phyloP scores from a whole-genome alignment of 2,888 invertebrate species.

The Creontiades dilutus region DNA sequence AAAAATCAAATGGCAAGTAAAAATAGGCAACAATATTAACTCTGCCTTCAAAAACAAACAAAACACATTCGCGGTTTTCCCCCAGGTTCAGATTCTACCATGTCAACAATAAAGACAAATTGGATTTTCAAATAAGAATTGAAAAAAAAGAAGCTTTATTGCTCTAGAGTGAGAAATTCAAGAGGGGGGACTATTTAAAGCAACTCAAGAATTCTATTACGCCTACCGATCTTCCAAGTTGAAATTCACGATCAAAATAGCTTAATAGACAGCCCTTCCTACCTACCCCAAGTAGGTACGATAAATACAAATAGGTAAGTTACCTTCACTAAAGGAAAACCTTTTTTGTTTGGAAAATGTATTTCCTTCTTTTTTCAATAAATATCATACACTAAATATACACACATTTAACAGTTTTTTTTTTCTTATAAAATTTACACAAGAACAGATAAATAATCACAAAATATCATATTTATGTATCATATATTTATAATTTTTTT shows the following conservation, averaged over 20 bases:
- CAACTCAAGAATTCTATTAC: slow-evolving; percentile 43
- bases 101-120: not conserved
- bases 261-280: slow-evolving; percentile 19
- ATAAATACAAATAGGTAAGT: slow-evolving; percentile 29
- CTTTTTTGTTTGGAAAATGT: slow-evolving; percentile 10
- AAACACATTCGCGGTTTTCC: slow-evolving; percentile 35
- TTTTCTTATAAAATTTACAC: slow-evolving; percentile 74
- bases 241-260: slow-evolving; percentile 1
- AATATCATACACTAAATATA: slow-evolving; percentile 74
- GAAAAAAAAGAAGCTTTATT: slow-evolving; percentile 25
- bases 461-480: slow-evolving; percentile 71
- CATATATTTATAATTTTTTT: slow-evolving; percentile 65
- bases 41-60: not conserved
- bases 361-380: slow-evolving; percentile 66
- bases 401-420: slow-evolving; percentile 73
- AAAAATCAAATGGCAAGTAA: slow-evolving; percentile 41
- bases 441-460: slow-evolving; percentile 73
- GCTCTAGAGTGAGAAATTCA: slow-evolving; percentile 30
- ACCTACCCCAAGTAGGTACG: slow-evolving; percentile 2
- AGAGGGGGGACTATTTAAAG: slow-evolving; percentile 15
- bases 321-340: slow-evolving; percentile 12
- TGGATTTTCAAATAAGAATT: not conserved
- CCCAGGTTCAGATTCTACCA: slow-evolving; percentile 19
- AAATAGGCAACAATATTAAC: slow-evolving; percentile 37
- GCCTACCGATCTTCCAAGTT: not conserved